A percentile compares a stretch with the other conserved stretches of the same genome.
These are phyloP conservation scores for Myanophis thanlyinensis DNA, from an alignment of 2,113 vertebrate genomes.

Conservation along the genomic window DNA sequence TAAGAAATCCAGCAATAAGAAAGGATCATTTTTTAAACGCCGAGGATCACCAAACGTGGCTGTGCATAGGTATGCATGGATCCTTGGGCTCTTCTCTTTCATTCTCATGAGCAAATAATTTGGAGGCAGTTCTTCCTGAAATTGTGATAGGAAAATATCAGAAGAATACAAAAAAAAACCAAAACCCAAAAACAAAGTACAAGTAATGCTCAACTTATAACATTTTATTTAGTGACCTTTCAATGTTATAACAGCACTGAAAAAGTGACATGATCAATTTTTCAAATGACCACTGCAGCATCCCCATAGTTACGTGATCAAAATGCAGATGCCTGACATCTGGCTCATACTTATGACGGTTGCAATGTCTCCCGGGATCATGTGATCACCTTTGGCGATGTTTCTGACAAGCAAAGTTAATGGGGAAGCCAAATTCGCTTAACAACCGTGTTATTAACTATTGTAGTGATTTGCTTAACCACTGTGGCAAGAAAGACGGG, in stretches of 20 bases:
- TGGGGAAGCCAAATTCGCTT: not conserved
- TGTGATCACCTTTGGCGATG: not conserved
- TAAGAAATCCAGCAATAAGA: not conserved
- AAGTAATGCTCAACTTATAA: not conserved
- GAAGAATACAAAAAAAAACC: slow-evolving; percentile 28
- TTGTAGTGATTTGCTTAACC: not conserved
- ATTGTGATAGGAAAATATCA: slow-evolving; percentile 20
- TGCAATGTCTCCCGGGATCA: not conserved
- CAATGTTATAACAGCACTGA: not conserved
- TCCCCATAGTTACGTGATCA: not conserved
- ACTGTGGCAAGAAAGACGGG: not conserved
- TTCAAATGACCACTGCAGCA: not conserved
- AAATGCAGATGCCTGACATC: not conserved
- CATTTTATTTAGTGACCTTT: not conserved
- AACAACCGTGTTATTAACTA: not conserved
- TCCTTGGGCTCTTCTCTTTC: not conserved
- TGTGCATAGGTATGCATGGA: not conserved
- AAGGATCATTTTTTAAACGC: not conserved
- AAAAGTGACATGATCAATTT: not conserved
- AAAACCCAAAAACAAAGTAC: not conserved
- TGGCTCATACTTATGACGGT: not conserved
- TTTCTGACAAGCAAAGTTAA: not conserved
- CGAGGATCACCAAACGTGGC: not conserved
- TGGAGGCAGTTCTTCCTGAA: slow-evolving; percentile 11
- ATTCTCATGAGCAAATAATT: slow-evolving; percentile 26